Percentiles rank a stretch among this genome's conserved stretches.
Conservation (phyloP, 1,140 invertebrate species). For the Eueides isabella region DNA sequence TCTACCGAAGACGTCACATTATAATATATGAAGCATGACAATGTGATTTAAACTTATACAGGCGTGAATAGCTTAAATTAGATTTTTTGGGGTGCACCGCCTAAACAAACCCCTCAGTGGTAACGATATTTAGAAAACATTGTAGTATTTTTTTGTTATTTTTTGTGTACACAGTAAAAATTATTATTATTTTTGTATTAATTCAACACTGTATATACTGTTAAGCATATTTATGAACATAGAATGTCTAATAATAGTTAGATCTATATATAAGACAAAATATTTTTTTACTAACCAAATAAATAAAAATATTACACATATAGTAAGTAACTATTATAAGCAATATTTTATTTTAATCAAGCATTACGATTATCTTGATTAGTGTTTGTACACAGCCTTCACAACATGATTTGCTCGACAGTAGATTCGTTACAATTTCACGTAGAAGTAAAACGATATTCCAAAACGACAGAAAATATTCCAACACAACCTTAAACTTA, state of each 20-base stretch:
- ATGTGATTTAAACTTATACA: conserved; percentile 4
- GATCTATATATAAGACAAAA: too few relatives aligned
- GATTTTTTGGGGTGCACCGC: neutral
- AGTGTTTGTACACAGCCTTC: neutral
- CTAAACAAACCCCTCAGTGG: neutral
- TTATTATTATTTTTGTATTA: too few relatives aligned
- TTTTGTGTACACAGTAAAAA: neutral
- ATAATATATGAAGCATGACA: conserved; percentile 10
- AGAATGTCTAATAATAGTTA: too few relatives aligned
- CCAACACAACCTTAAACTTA: neutral
- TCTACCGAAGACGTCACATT: neutral
- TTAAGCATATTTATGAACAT: too few relatives aligned
- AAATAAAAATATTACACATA: too few relatives aligned
- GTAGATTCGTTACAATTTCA: neutral
- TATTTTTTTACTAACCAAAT: too few relatives aligned
- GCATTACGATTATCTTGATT: neutral
- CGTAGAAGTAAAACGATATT: neutral
- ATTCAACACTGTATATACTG: too few relatives aligned
- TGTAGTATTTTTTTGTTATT: neutral
- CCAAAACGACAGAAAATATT: neutral
- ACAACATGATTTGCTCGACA: neutral
- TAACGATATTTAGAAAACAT: neutral
- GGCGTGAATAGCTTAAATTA: conserved; percentile 7
- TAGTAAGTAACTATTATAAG: too few relatives aligned
- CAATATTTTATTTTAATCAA: too few relatives aligned